These are phyloP conservation scores for Tinea trinotella DNA, from an alignment of 2,888 invertebrate genomes.

Conservation along the genomic window DNA sequence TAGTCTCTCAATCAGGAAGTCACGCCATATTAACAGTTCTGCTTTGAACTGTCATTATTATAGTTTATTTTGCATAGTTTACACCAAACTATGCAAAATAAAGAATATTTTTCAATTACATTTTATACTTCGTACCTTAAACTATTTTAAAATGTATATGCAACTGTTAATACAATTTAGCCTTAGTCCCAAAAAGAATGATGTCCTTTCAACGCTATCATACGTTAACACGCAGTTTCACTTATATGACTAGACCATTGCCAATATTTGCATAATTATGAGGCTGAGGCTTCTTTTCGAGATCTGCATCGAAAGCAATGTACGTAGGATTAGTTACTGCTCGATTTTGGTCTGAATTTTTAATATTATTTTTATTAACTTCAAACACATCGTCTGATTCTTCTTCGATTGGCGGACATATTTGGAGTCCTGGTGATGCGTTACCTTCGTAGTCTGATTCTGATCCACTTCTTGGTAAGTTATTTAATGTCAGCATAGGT, in stretches of 20 bases:
- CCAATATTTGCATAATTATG: constrained; percentile 49
- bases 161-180: too few relatives aligned
- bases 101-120: too few relatives aligned
- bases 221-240: too few relatives aligned
- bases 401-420: constrained; percentile 48
- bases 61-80: too few relatives aligned
- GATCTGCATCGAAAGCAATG: constrained; percentile 43
- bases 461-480: constrained; percentile 51
- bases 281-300: constrained; percentile 53
- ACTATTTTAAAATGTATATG: too few relatives aligned
- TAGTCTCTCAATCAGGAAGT: too few relatives aligned
- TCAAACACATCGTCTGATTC: constrained; percentile 57
- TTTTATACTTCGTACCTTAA: too few relatives aligned
- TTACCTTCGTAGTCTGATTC: constrained; percentile 56
- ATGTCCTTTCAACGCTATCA: too few relatives aligned
- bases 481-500: constrained; percentile 67
- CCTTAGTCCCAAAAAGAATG: too few relatives aligned
- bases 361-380: constrained; percentile 43
- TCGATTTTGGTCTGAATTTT: constrained; percentile 38
- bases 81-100: too few relatives aligned
- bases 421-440: constrained; percentile 37
- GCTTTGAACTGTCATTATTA: too few relatives aligned
- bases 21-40: too few relatives aligned
- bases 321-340: constrained; percentile 61
- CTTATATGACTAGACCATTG: constrained; percentile 64